phyloP scores from a whole-genome alignment of 2,113 vertebrate genomes.

The Anser cygnoides region DNA sequence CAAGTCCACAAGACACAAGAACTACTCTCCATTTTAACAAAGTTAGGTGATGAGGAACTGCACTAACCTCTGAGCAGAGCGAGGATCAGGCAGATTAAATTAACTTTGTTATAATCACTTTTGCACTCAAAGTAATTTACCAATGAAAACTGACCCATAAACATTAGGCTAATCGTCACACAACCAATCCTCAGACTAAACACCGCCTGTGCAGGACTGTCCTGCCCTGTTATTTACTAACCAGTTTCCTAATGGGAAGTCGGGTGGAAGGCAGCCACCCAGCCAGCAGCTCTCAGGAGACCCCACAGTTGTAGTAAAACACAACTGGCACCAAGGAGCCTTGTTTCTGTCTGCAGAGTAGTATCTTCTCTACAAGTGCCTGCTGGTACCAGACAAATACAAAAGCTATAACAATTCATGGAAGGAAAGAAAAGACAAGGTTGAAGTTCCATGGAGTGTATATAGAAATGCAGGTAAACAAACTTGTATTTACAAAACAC shows the following conservation, averaged over 20 bases:
- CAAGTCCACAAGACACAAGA: constrained; percentile 4
- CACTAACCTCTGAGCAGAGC: not conserved
- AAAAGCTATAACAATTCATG: not conserved
- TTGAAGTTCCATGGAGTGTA: not conserved
- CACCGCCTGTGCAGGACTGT: not conserved
- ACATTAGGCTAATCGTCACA: not conserved
- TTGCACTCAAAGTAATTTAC: not conserved
- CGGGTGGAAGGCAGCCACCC: not conserved
- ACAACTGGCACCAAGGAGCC: not conserved
- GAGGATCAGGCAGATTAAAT: constrained; percentile 14
- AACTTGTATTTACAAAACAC: not conserved
- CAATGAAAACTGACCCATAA: not conserved
- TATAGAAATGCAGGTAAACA: not conserved
- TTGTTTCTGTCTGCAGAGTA: not conserved
- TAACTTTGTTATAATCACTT: constrained; percentile 19
- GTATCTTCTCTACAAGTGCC: not conserved
- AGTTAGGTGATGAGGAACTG: not conserved
- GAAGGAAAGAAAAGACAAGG: not conserved
- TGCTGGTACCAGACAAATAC: not conserved
- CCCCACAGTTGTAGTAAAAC: not conserved
- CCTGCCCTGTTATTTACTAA: not conserved
- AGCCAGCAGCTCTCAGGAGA: not conserved
- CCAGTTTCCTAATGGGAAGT: not conserved
- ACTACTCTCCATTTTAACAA: not conserved
- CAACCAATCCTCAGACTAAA: rapidly evolving